A percentile compares a stretch with the other conserved stretches of the same genome.
phyloP scores from a whole-genome alignment of 1,140 invertebrate species.

The Drosophila kanapiae region DNA sequence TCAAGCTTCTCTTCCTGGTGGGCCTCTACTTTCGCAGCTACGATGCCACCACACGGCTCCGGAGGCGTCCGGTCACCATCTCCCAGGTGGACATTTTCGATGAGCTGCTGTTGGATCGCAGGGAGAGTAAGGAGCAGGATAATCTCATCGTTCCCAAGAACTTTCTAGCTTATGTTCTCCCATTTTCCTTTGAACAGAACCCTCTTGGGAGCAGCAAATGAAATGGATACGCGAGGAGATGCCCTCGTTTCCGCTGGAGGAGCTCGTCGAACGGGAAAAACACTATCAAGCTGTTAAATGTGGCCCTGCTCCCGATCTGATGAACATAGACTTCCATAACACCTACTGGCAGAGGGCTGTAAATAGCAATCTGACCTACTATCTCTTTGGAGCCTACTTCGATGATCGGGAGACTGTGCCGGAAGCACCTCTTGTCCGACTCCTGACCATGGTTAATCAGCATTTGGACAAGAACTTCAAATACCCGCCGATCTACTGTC shows the following conservation, averaged over 20 bases:
- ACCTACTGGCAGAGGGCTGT: conserved; percentile 91
- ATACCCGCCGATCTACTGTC: conserved; percentile 90
- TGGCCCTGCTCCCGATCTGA: conserved; percentile 35
- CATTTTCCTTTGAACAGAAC: conserved; percentile 44
- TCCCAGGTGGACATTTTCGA: conserved; percentile 33
- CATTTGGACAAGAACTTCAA: conserved; percentile 30
- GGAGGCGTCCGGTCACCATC: background rate
- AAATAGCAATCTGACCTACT: conserved; percentile 92
- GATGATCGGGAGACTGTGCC: conserved; percentile 90
- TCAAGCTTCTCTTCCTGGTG: conserved; percentile 54
- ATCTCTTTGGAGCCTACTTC: conserved; percentile 94
- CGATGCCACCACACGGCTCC: background rate
- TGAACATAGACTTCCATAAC: conserved; percentile 67
- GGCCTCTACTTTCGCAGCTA: conserved; percentile 30
- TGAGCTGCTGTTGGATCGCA: conserved; percentile 53
- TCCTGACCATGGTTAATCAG: conserved; percentile 93
- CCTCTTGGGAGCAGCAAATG: conserved; percentile 44
- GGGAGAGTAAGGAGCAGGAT: conserved; percentile 33
- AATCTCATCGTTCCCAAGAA: background rate
- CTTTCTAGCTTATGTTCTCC: background rate
- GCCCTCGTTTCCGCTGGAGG: conserved; percentile 66
- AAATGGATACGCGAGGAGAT: conserved; percentile 55
- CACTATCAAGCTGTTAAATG: conserved; percentile 1
- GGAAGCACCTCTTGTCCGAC: conserved; percentile 91
- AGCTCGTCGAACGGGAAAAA: conserved; percentile 12